Evolutionary conservation across 2,113 vertebrate species (phyloP), one percentile per base, ranked within the genome.

Genomic region (Phalacrocorax aristotelis): DNA sequence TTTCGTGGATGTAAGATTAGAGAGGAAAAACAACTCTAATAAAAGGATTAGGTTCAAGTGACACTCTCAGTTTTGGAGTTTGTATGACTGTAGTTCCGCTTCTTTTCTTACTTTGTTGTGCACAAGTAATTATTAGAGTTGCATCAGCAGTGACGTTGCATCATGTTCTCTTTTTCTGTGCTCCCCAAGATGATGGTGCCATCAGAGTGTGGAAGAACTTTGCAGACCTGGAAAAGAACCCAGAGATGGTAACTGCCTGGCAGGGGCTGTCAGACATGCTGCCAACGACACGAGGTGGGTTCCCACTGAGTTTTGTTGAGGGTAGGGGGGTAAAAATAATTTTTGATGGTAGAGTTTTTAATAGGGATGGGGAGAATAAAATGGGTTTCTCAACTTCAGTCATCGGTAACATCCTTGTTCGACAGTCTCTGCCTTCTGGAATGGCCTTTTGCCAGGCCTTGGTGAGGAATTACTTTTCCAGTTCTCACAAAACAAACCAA

Each of bases 261-360:
- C 99, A 99, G 97, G 99, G 99, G 21, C 98, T 99, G n/a, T 99
- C 99, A 0, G 99, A 99, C 98, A 99, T 99, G 99, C 98, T 99
- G 96, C 99, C 99, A 7, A 99, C 98, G 3, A 99, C 99, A 29
- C 97, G 99, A 98, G 99, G 99, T 99, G 95, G 95, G 98, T 97
- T 90, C 90, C 86, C n/a, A 5, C 91, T 6, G 3, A 5, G 17
- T 5, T 34, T 87, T 91, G 79, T 21, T 48, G 87, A 38, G 38
- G 38, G 10, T 38, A 38, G 38, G 38, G 38, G 10, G 38, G 14
- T 70, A 42, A 75, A 42, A 71, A 29, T 34, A 10, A 62, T 34
- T 62, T 36, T 13, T 6, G 17, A 13, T 65, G 60, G 52, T 32
- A 11, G 32, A 40, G 15, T 13, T 75, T 72, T 64, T 58, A 23